phyloP scores from a whole-genome alignment of 2,113 vertebrate species.

The Epinephelus lanceolatus region DNA sequence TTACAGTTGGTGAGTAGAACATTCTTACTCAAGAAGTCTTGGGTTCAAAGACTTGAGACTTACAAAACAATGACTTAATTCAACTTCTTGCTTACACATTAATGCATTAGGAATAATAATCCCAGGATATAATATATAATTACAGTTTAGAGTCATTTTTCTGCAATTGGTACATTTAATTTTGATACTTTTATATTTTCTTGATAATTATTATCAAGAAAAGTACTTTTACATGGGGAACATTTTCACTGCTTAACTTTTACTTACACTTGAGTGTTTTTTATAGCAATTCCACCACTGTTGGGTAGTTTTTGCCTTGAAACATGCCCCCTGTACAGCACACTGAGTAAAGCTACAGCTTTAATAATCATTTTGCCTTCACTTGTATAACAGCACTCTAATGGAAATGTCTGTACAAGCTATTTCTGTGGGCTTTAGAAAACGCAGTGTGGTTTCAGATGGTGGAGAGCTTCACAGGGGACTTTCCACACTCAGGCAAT shows the following conservation, averaged over 20 bases:
- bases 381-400: background rate
- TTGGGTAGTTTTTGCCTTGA: background rate
- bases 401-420: background rate
- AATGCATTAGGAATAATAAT: background rate
- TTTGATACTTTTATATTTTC: background rate
- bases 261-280: no score
- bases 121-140: background rate
- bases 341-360: background rate
- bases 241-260: background rate
- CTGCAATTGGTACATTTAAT: no score
- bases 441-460: background rate
- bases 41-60: no score
- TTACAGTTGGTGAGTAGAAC: no score
- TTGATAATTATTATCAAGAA: background rate
- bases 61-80: no score
- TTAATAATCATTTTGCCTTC: background rate
- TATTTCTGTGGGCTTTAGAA: background rate
- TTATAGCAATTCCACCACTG: no score
- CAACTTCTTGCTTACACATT: no score
- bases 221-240: background rate
- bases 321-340: background rate
- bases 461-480: constrained; percentile 13
- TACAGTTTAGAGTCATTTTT: background rate
- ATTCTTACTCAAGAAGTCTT: no score
- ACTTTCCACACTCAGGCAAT: constrained; percentile 47